phyloP scores from a whole-genome alignment of 2,113 vertebrate species.

The Opisthocomus hoazin region DNA sequence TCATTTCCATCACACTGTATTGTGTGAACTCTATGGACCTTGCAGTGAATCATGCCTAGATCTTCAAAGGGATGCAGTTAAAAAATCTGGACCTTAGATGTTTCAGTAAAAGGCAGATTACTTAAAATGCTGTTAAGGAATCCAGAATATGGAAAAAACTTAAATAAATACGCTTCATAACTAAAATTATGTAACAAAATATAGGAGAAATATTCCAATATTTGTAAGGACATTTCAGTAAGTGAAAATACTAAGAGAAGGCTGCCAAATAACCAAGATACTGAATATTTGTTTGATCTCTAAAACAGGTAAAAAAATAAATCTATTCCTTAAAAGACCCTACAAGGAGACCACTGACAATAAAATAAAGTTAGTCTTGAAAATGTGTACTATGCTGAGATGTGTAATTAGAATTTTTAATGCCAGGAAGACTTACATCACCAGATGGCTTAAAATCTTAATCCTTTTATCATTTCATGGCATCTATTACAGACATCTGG shows the following conservation, averaged over 20 bases:
- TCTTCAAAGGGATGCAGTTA: background rate
- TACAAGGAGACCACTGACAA: background rate
- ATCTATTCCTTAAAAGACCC: background rate
- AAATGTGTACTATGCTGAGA: background rate
- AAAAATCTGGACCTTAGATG: background rate
- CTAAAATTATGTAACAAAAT: background rate
- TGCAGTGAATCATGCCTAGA: background rate
- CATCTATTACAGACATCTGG: background rate
- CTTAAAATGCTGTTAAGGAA: background rate
- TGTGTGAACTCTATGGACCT: background rate
- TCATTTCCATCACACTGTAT: background rate
- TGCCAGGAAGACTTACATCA: background rate
- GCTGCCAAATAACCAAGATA: background rate
- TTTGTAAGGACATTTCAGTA: background rate
- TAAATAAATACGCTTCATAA: background rate
- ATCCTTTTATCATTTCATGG: constrained; percentile 27
- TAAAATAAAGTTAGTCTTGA: background rate
- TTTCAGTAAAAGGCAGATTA: background rate
- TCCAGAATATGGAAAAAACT: background rate
- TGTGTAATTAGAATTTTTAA: background rate
- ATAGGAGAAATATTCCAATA: background rate
- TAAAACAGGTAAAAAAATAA: background rate
- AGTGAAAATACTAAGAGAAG: background rate
- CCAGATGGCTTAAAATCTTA: constrained; percentile 7
- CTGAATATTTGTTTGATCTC: background rate